These are phyloP conservation scores for Clusia tigrina DNA, from an alignment of 2,888 invertebrate species.

Conservation along the genomic window DNA sequence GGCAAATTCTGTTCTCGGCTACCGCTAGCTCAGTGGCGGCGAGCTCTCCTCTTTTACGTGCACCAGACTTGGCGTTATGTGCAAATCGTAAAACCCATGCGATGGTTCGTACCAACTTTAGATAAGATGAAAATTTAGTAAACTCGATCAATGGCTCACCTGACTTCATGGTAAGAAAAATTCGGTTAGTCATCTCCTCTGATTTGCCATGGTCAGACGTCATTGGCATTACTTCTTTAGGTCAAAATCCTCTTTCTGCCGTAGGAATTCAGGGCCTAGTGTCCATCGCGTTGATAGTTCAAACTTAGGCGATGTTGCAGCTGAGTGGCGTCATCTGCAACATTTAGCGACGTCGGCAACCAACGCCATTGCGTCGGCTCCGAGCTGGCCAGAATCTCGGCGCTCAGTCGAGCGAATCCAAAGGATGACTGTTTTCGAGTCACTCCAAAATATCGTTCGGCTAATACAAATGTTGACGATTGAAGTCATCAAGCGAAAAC, in stretches of 20 bases:
- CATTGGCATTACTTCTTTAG: no score
- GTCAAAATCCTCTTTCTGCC: neutral
- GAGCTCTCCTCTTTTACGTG: slow-evolving; percentile 19
- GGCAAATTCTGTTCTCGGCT: slow-evolving; percentile 24
- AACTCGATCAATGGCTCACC: no score
- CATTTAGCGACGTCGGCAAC: slow-evolving; percentile 9
- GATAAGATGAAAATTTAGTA: no score
- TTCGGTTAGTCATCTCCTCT: no score
- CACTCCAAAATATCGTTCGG: slow-evolving; percentile 15
- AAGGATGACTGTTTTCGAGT: slow-evolving; percentile 24
- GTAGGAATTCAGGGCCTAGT: neutral
- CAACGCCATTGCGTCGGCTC: slow-evolving; percentile 22
- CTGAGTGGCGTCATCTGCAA: slow-evolving; percentile 29
- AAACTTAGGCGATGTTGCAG: neutral
- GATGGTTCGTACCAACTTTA: slow-evolving; percentile 7
- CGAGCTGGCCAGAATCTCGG: slow-evolving; percentile 27
- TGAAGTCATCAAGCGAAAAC: no score
- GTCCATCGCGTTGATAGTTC: neutral
- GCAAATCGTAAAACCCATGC: slow-evolving; percentile 10
- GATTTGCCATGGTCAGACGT: no score
- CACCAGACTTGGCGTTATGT: slow-evolving; percentile 17
- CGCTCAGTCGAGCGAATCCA: slow-evolving; percentile 34
- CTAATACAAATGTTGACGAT: no score
- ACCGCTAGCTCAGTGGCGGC: slow-evolving; percentile 16
- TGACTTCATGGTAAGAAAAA: no score